These are phyloP conservation scores for Gambelia wislizenii DNA, from an alignment of 2,797 vertebrate species.

Conservation along the genomic window DNA sequence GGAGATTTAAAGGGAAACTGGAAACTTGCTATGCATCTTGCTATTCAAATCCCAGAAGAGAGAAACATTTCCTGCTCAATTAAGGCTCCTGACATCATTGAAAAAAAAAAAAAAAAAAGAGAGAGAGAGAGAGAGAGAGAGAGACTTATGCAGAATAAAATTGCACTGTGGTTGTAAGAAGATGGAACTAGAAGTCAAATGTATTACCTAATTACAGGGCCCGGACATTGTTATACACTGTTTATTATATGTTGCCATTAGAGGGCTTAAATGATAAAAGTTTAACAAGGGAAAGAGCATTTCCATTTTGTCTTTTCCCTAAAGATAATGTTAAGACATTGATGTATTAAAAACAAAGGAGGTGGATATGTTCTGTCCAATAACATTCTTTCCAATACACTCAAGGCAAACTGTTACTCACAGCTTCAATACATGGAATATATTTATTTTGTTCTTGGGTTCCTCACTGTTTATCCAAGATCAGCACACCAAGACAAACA, in stretches of 20 bases:
- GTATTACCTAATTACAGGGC: constrained; percentile 33
- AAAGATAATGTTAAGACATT: background rate
- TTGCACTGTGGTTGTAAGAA: constrained; percentile 6
- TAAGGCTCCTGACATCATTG: constrained; percentile 50
- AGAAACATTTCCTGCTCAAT: constrained; percentile 69
- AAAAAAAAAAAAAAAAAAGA: too few species aligned
- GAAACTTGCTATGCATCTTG: constrained; percentile 52
- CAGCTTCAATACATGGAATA: background rate
- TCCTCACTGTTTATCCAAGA: background rate
- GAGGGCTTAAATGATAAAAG: constrained; percentile 23
- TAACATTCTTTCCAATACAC: background rate
- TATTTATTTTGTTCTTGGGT: background rate
- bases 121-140: too few species aligned
- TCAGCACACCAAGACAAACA: background rate
- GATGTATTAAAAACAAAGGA: background rate
- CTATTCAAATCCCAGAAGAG: constrained; percentile 63
- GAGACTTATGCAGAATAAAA: constrained; percentile 48
- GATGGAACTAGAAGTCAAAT: constrained; percentile 48
- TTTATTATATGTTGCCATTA: constrained; percentile 34
- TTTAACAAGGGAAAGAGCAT: background rate
- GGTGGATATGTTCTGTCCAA: background rate
- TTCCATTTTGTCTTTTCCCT: background rate
- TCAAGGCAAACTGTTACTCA: background rate
- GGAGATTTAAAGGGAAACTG: constrained; percentile 43
- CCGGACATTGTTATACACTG: constrained; percentile 10